phyloP scores from a whole-genome alignment of 2,888 invertebrate genomes.

The Nomada fabriciana region DNA sequence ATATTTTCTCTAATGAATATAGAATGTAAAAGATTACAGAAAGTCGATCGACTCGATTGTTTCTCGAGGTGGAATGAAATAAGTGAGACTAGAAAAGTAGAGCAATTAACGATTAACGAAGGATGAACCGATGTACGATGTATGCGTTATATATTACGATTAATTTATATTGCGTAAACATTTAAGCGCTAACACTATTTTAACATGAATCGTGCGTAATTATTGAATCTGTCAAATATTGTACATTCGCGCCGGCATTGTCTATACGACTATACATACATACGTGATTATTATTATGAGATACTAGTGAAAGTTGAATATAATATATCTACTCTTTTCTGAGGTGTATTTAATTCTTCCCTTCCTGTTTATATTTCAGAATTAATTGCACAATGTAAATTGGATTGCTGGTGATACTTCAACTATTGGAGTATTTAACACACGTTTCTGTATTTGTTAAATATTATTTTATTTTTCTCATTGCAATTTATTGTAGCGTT shows the following conservation, averaged over 20 bases:
- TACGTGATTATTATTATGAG: constrained; percentile 69
- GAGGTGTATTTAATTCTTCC: constrained; percentile 22
- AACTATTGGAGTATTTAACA: neutral
- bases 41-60: neutral
- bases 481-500: too few species aligned
- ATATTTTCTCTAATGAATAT: neutral
- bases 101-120: constrained; percentile 6
- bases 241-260: constrained; percentile 77
- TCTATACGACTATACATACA: constrained; percentile 70
- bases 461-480: too few species aligned
- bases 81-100: neutral
- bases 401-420: neutral
- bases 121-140: constrained; percentile 64
- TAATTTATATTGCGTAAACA: constrained; percentile 41
- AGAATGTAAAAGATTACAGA: neutral
- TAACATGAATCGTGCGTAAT: constrained; percentile 68
- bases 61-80: neutral
- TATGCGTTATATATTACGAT: constrained; percentile 25
- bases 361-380: neutral
- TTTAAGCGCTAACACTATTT: constrained; percentile 70
- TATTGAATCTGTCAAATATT: constrained; percentile 77
- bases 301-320: constrained; percentile 77
- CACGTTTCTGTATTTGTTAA: too few species aligned
- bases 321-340: constrained; percentile 75
- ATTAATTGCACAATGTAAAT: neutral